These are phyloP conservation scores for Probaryconus sp. DNA, from an alignment of 1,140 invertebrate genomes.

Conservation along the genomic window DNA sequence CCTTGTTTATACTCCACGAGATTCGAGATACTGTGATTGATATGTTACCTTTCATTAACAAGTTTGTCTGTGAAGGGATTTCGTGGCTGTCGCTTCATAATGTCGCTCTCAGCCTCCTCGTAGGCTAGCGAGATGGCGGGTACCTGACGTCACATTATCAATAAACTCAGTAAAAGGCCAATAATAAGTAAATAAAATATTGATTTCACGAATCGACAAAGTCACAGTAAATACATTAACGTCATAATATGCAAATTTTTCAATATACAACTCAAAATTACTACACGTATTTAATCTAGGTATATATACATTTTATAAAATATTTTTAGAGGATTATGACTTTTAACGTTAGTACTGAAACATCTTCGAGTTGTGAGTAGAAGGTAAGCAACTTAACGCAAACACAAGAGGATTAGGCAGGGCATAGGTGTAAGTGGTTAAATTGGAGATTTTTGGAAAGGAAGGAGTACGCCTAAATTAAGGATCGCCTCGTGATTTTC, in stretches of 20 bases:
- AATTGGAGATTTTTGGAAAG: too few relatives aligned
- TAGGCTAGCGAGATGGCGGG: constrained; percentile 99
- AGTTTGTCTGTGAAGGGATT: constrained; percentile 92
- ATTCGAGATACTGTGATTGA: constrained; percentile 68
- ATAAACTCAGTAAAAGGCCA: constrained; percentile 74
- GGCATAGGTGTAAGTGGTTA: too few relatives aligned
- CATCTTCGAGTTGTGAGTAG: constrained; percentile 23
- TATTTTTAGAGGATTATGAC: too few relatives aligned
- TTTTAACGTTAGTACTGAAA: constrained; percentile 27
- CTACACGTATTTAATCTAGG: too few relatives aligned
- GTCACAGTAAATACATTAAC: constrained; percentile 40
- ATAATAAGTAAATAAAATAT: constrained; percentile 64
- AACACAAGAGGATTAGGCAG: constrained; percentile 17
- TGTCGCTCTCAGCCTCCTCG: constrained; percentile 99
- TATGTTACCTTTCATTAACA: constrained; percentile 88
- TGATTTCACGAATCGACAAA: constrained; percentile 44
- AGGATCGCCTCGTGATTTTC: constrained; percentile 5
- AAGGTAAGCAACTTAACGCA: constrained; percentile 37
- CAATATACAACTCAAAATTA: too few relatives aligned
- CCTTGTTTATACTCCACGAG: constrained; percentile 41
- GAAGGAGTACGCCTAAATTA: too few relatives aligned
- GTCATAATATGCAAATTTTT: too few relatives aligned
- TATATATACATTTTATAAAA: neutral
- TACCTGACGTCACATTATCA: constrained; percentile 84
- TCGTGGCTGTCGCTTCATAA: constrained; percentile 99